A percentile compares a stretch with the other conserved stretches of the same genome.
These are phyloP conservation scores for Xiphophorus hellerii DNA, from an alignment of 2,113 vertebrate species.

Conservation along the genomic window DNA sequence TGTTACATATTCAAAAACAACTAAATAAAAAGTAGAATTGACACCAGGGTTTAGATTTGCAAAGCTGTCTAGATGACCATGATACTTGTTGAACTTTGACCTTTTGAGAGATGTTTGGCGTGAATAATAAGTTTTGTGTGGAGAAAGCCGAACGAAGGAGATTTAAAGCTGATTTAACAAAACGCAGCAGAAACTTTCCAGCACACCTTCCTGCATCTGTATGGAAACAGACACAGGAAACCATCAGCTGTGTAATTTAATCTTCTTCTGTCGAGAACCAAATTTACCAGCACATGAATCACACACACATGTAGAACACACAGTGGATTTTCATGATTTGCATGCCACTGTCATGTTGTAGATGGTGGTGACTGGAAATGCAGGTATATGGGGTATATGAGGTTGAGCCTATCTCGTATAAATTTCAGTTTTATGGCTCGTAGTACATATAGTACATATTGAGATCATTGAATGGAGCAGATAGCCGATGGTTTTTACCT, in stretches of 20 bases:
- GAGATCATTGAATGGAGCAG: too few species aligned
- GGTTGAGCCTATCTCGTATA: too few species aligned
- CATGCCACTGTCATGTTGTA: conserved; percentile 32
- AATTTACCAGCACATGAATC: conserved; percentile 29
- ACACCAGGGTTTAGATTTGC: too few species aligned
- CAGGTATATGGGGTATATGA: conserved; percentile 12
- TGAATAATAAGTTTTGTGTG: too few species aligned
- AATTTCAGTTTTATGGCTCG: too few species aligned
- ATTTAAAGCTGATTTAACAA: conserved; percentile 5
- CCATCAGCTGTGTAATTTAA: conserved; percentile 21
- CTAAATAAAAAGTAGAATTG: too few species aligned
- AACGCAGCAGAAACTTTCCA: conserved; percentile 11
- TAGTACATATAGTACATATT: too few species aligned
- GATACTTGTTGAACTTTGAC: too few species aligned
- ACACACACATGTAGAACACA: conserved; percentile 5
- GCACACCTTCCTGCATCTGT: conserved; percentile 19
- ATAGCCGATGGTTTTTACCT: neutral
- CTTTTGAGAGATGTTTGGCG: too few species aligned
- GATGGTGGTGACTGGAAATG: neutral
- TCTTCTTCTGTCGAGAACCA: conserved; percentile 29
- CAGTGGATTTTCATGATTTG: conserved; percentile 40
- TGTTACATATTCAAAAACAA: too few species aligned
- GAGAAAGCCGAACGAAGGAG: neutral
- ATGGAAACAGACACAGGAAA: conserved; percentile 29
- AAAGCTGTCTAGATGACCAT: too few species aligned